phyloP scores from a whole-genome alignment of 2,797 vertebrate species.

The Argya squamiceps region DNA sequence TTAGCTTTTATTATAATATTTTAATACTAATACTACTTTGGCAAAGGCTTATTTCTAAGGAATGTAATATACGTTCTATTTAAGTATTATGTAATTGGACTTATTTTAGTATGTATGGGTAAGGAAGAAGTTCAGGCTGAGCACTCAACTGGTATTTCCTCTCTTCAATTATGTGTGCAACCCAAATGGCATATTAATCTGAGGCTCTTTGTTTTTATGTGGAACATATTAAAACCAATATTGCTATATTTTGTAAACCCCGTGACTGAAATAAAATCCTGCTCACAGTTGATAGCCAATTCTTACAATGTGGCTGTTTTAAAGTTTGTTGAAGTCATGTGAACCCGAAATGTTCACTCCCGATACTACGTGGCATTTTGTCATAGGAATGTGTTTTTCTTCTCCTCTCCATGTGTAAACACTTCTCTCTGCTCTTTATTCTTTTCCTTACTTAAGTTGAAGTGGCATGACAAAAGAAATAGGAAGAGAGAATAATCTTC shows the following conservation, averaged over 20 bases:
- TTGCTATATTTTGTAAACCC: constrained; percentile 33
- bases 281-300: neutral
- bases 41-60: constrained; percentile 16
- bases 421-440: neutral
- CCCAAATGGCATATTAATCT: neutral
- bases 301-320: neutral
- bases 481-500: neutral
- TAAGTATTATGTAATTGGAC: neutral
- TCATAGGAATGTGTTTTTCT: neutral
- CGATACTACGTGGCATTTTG: neutral
- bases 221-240: neutral
- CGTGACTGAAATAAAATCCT: constrained; percentile 36
- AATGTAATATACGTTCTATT: neutral
- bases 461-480: neutral
- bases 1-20: constrained; percentile 28
- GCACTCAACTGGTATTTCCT: neutral
- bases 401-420: neutral
- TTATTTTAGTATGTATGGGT: neutral
- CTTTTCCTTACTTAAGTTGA: neutral
- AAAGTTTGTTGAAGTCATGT: neutral
- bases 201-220: neutral
- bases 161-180: constrained; percentile 35
- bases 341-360: neutral
- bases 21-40: constrained; percentile 7
- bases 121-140: neutral